These are phyloP conservation scores for Cheiracanthium punctorium DNA, from an alignment of 2,888 invertebrate genomes.

Conservation along the genomic window DNA sequence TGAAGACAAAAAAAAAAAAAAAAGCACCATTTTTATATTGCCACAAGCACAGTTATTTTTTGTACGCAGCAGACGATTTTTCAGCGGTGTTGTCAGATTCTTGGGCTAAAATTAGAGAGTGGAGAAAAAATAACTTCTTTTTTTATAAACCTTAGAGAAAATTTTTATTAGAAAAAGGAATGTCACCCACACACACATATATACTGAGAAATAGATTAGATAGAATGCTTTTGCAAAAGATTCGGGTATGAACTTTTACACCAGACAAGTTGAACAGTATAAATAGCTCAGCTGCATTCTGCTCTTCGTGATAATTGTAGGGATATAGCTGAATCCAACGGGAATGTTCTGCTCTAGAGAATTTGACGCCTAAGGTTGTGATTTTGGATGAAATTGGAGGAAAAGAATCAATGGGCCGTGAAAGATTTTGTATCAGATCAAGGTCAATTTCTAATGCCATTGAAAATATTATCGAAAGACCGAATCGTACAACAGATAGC, in stretches of 20 bases:
- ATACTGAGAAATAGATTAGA: background rate
- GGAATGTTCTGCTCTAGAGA: conserved; percentile 7
- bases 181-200: background rate
- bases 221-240: background rate
- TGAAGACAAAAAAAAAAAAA: no score
- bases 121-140: no score
- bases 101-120: background rate
- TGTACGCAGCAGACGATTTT: background rate
- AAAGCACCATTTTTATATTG: background rate
- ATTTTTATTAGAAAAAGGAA: background rate
- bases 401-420: background rate
- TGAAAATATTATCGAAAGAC: background rate
- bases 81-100: background rate
- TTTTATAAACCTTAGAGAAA: background rate
- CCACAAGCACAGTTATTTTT: background rate
- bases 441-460: background rate
- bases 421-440: background rate
- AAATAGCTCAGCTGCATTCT: background rate
- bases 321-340: background rate
- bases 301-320: background rate
- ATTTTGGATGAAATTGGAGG: background rate
- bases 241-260: background rate
- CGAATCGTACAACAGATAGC: no score
- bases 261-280: background rate
- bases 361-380: background rate